Percentiles rank a stretch among this genome's conserved stretches.
These are phyloP conservation scores for Drosophila repleta DNA, from an alignment of 1,140 invertebrate species.

Conservation along the genomic window DNA sequence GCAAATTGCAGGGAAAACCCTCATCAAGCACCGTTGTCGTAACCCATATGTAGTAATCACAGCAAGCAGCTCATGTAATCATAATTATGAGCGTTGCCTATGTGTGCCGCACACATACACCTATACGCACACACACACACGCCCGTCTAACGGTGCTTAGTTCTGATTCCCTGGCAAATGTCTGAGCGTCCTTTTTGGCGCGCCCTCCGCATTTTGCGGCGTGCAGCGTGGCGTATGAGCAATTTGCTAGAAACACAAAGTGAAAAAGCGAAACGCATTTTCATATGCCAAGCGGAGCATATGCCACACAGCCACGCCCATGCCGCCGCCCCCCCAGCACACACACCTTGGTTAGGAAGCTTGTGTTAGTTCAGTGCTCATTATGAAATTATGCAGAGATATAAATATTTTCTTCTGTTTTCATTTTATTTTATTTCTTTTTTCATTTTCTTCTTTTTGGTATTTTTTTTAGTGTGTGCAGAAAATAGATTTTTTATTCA, in stretches of 20 bases:
- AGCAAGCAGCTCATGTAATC: constrained; percentile 68
- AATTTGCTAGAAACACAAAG: constrained; percentile 62
- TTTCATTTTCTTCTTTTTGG: background rate
- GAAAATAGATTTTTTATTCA: constrained; percentile 23
- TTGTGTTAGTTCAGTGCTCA: constrained; percentile 66
- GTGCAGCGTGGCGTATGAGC: constrained; percentile 65
- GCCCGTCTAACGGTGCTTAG: constrained; percentile 6
- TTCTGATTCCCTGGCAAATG: background rate
- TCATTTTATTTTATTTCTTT: constrained; percentile 1
- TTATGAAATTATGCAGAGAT: constrained; percentile 72
- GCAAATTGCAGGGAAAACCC: constrained; percentile 48
- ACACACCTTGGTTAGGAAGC: background rate
- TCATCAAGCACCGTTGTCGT: background rate
- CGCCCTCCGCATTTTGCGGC: constrained; percentile 40
- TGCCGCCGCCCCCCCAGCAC: background rate
- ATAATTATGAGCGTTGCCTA: constrained; percentile 59
- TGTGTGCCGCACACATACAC: constrained; percentile 2
- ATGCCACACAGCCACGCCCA: constrained; percentile 30
- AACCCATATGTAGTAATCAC: constrained; percentile 50
- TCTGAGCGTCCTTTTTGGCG: background rate
- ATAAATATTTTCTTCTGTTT: constrained; percentile 38
- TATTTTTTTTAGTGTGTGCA: constrained; percentile 11
- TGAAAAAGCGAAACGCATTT: constrained; percentile 67
- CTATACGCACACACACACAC: background rate
- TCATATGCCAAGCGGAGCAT: constrained; percentile 61